Conservation (phyloP, 1,140 invertebrate species). For the Heliconius hewitsoni region DNA sequence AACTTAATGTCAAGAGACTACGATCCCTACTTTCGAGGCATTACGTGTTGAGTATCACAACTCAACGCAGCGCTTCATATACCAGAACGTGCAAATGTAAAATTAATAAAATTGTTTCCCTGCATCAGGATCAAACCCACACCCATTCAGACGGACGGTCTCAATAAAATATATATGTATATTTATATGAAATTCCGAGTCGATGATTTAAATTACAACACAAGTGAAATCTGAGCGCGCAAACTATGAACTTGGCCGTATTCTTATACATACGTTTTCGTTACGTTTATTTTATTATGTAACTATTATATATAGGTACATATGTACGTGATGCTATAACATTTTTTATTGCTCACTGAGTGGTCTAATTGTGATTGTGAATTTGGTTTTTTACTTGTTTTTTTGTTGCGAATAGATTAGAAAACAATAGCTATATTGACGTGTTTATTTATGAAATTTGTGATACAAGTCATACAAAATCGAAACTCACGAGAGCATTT, state of each 20-base stretch:
- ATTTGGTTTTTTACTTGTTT: background rate
- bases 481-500: too few species aligned
- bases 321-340: conserved; percentile 10
- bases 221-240: conserved; percentile 42
- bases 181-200: conserved; percentile 20
- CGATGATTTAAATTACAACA: conserved; percentile 33
- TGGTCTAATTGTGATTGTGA: background rate
- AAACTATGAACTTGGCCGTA: conserved; percentile 42
- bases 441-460: too few species aligned
- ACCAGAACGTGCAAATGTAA: too few species aligned
- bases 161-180: background rate
- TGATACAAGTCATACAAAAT: too few species aligned
- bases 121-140: too few species aligned
- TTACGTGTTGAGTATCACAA: too few species aligned
- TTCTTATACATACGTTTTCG: background rate
- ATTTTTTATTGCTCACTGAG: background rate
- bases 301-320: background rate
- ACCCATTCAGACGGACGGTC: too few species aligned
- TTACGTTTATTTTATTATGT: conserved; percentile 10
- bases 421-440: too few species aligned
- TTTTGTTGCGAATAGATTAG: too few species aligned
- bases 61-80: too few species aligned
- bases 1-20: too few species aligned
- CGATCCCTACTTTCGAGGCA: accelerated
- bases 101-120: too few species aligned